Evolutionary conservation across 2,797 vertebrate genomes (phyloP).

Genomic region (Echiichthys vipera): DNA sequence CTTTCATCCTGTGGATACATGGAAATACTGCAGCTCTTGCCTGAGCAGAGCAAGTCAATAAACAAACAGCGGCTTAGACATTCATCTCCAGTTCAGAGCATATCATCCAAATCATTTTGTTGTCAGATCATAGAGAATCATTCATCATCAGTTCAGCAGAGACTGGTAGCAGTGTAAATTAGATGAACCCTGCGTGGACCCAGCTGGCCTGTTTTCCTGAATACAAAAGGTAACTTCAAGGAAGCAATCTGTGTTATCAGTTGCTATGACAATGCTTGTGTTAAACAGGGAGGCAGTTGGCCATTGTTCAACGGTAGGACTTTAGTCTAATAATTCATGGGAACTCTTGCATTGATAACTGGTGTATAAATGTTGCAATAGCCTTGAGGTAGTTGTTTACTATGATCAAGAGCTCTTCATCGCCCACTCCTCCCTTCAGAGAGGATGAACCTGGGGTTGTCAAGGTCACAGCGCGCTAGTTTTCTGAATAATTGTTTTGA

Average conservation of each 20-base stretch:
- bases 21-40: background rate
- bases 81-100: background rate
- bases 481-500: background rate
- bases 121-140: conserved; percentile 10
- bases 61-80: background rate
- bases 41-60: background rate
- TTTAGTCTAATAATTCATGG: conserved; percentile 19
- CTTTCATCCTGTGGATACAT: background rate
- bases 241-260: conserved; percentile 36
- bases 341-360: conserved; percentile 27
- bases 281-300: conserved; percentile 39
- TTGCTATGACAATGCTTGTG: conserved; percentile 55
- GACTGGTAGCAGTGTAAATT: background rate
- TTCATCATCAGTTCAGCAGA: background rate
- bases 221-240: conserved; percentile 38
- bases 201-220: conserved; percentile 25
- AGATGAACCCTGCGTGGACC: background rate
- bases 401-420: conserved; percentile 15
- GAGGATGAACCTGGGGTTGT: conserved; percentile 1
- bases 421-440: background rate
- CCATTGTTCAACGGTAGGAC: conserved; percentile 22
- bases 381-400: conserved; percentile 32
- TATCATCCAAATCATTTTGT: conserved; percentile 2
- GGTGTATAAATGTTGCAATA: conserved; percentile 7
- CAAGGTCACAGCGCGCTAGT: background rate